Base-by-base conservation (phyloP, 2,797 vertebrate genomes). In the Neosilurus mollespiculum region DNA sequence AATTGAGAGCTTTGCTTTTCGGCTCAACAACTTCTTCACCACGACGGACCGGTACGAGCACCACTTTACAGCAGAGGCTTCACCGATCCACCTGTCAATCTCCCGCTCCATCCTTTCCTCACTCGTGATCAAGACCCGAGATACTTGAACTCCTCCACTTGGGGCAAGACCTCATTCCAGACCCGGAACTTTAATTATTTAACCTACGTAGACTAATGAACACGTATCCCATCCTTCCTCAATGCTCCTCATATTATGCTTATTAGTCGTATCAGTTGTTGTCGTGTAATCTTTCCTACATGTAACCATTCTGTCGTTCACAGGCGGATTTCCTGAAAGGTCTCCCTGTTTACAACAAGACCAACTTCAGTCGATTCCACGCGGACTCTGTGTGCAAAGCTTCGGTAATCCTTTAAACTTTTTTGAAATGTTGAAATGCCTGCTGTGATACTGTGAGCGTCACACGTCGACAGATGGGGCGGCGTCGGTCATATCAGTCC, bases 311-410 rank as follows among this genome's bases (percentile, higher is more conserved):
- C 59, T 79, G 49, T 83, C 1, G 83, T 81, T 90, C 91, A 10
- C 81, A 99, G 98, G 95, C 96, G 81, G 97, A 98, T 90, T 99
- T 99, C 91, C 91, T 99, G 91, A 98, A 97, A 92, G 98, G 97
- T 49, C 92, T 99, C 30, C 98, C 98, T 0, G 97, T 99, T 70
- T 99, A 98, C 94, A 98, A 99, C 94, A 97, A 98, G 90, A 98
- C 92, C 87, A 99, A 98, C 91, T 99, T 99, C 93, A 99, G 96
- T 92, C 94, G 96, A 65, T 99, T 99, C 90, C 97, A 98, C 14
- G 95, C 98, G 1, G 97, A 99, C 90, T 98, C 97, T 0, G 96
- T 98, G 43, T 98, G 97, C 90, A 99, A 98, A 95, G 96, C 97
- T 62, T 99, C 97, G 72, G 97, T 99, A 92, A 96, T 96, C 93